Percentiles rank a stretch among this genome's conserved stretches.
Conservation (phyloP, 2,888 invertebrate genomes). For the Bugula neritina region DNA sequence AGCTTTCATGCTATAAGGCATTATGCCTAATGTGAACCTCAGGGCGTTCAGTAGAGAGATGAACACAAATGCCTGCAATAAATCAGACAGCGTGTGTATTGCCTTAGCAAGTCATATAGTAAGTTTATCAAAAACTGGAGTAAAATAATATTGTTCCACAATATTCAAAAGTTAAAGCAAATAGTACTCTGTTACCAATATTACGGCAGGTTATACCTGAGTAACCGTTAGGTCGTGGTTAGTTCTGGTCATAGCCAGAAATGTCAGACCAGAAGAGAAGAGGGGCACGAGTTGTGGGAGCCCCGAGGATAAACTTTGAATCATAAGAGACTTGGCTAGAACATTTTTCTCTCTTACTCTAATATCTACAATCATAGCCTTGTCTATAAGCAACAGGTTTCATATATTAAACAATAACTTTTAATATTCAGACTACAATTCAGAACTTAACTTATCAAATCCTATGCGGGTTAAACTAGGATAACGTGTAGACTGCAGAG, state of each 20-base stretch:
- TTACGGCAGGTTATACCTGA: too few relatives aligned
- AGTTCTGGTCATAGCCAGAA: slow-evolving; percentile 58
- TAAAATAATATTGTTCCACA: too few relatives aligned
- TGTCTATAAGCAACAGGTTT: not conserved
- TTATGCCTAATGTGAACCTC: slow-evolving; percentile 33
- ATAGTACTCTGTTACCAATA: too few relatives aligned
- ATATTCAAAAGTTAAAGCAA: too few relatives aligned
- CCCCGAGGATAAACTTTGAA: slow-evolving; percentile 60
- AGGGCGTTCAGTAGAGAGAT: slow-evolving; percentile 23
- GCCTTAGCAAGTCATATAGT: too few relatives aligned
- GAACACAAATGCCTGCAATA: slow-evolving; percentile 25
- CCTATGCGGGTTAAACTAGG: too few relatives aligned
- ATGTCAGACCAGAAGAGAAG: slow-evolving; percentile 60
- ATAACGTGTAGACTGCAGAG: too few relatives aligned
- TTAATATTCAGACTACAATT: not conserved
- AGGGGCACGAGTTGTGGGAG: slow-evolving; percentile 61
- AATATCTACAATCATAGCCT: slow-evolving; percentile 52
- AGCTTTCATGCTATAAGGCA: slow-evolving; percentile 39
- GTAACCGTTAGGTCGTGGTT: slow-evolving; percentile 61
- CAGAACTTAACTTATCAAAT: not conserved
- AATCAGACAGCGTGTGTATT: too few relatives aligned
- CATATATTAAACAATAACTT: not conserved
- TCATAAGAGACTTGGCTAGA: slow-evolving; percentile 59
- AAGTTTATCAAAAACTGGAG: too few relatives aligned
- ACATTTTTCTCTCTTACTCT: slow-evolving; percentile 57